Evolutionary conservation across 1,140 invertebrate species (phyloP).

Genomic region (Papilio xuthus): DNA sequence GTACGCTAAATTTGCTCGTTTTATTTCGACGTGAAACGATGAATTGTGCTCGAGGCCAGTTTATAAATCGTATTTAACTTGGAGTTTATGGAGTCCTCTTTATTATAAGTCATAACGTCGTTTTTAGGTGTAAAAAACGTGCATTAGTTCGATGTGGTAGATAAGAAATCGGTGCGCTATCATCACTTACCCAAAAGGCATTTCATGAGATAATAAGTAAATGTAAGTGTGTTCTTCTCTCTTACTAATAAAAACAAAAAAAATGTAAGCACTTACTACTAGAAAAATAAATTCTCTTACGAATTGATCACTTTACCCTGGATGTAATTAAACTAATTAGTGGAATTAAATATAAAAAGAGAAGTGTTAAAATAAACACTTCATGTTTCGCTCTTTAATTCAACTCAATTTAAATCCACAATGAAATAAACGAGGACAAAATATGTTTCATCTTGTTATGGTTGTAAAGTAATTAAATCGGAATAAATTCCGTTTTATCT

Average conservation of each 20-base stretch:
- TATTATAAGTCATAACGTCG: background rate
- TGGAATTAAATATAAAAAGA: too few species aligned
- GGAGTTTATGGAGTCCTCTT: too few species aligned
- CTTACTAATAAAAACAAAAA: too few species aligned
- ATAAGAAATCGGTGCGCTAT: too few species aligned
- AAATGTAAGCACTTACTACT: too few species aligned
- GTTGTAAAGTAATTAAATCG: background rate
- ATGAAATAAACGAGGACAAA: background rate
- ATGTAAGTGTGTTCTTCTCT: too few species aligned
- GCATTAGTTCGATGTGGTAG: background rate
- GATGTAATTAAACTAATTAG: too few species aligned
- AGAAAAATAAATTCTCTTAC: too few species aligned
- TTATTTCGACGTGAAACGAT: slow-evolving; percentile 44
- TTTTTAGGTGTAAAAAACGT: background rate
- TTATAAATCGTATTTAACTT: background rate
- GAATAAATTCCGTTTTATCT: background rate
- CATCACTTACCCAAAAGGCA: too few species aligned
- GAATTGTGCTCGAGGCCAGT: slow-evolving; percentile 30
- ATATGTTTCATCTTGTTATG: background rate
- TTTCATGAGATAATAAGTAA: too few species aligned
- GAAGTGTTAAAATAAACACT: background rate
- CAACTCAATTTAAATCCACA: background rate
- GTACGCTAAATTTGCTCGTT: slow-evolving; percentile 43
- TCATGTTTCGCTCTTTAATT: too few species aligned
- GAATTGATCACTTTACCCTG: too few species aligned